Evolutionary conservation across 2,797 vertebrate genomes (phyloP).

Genomic region (Sphenodon punctatus): DNA sequence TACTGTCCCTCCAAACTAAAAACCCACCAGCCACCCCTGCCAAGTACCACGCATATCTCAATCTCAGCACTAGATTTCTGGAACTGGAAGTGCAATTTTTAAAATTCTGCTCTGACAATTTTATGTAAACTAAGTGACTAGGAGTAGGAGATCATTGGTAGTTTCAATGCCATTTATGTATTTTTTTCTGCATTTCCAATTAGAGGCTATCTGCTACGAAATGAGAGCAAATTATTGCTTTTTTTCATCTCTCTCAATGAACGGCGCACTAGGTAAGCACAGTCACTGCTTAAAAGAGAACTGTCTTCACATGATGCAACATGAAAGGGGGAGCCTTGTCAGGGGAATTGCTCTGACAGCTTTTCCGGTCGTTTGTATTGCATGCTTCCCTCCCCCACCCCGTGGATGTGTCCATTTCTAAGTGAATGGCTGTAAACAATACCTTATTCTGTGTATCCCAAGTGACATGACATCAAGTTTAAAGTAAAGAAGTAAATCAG

Average conservation of each 20-base stretch:
- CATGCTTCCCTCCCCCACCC: not conserved
- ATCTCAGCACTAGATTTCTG: not conserved
- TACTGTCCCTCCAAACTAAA: too few species aligned
- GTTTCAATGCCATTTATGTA: constrained; percentile 50
- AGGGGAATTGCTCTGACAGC: not conserved
- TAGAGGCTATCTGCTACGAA: constrained; percentile 40
- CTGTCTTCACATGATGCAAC: not conserved
- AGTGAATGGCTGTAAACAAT: not conserved
- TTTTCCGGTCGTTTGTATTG: not conserved
- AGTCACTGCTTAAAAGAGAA: constrained; percentile 30
- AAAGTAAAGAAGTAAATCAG: not conserved
- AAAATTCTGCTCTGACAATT: constrained; percentile 59
- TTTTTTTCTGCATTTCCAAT: constrained; percentile 47
- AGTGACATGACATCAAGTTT: not conserved
- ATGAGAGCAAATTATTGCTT: constrained; percentile 11
- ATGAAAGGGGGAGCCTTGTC: not conserved
- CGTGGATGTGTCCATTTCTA: not conserved
- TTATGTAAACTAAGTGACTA: constrained; percentile 49
- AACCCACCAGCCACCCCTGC: too few species aligned
- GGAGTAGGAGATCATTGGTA: constrained; percentile 32
- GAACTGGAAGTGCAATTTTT: constrained; percentile 36
- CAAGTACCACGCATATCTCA: too few species aligned
- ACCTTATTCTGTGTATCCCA: not conserved
- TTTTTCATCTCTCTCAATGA: not conserved
- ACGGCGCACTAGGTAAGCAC: constrained; percentile 37